Conservation (phyloP, 2,797 vertebrate species). For the Myripristis murdjan region DNA sequence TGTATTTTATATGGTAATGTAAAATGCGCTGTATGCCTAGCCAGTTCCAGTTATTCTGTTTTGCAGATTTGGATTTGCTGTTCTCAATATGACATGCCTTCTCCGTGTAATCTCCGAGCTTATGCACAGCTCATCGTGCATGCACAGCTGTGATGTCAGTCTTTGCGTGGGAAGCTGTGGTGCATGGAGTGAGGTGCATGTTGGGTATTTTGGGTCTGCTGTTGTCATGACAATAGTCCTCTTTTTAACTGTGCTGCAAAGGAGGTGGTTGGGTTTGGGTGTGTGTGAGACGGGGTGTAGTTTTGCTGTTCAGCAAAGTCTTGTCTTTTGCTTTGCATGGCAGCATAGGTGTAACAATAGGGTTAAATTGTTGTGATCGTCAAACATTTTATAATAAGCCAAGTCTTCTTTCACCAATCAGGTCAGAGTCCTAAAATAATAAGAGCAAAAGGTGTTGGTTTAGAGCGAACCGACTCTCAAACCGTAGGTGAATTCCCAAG, state of each 20-base stretch:
- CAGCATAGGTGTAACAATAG: slow-evolving; percentile 53
- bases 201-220: slow-evolving; percentile 66
- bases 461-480: slow-evolving; percentile 99
- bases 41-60: slow-evolving; percentile 10
- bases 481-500: slow-evolving; percentile 98
- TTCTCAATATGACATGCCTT: slow-evolving; percentile 49
- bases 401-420: slow-evolving; percentile 95
- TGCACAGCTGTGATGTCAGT: slow-evolving; percentile 79
- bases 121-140: slow-evolving; percentile 70
- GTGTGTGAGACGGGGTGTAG: slow-evolving; percentile 39
- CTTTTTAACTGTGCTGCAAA: slow-evolving; percentile 55
- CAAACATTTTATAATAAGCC: slow-evolving; percentile 89
- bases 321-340: slow-evolving; percentile 82
- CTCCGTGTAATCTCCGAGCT: slow-evolving; percentile 56
- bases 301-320: slow-evolving; percentile 42
- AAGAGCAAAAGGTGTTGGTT: slow-evolving; percentile 98
- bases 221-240: slow-evolving; percentile 82
- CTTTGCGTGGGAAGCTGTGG: slow-evolving; percentile 77
- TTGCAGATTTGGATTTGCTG: slow-evolving; percentile 30
- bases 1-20: slow-evolving; percentile 31
- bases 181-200: slow-evolving; percentile 85
- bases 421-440: slow-evolving; percentile 99
- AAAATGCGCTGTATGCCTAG: slow-evolving; percentile 12
- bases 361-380: slow-evolving; percentile 79
- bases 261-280: slow-evolving; percentile 40